Base-by-base conservation (phyloP, 30 jellyfish, hydroid and myxozoan genomes). In the Aurelia aurita region DNA sequence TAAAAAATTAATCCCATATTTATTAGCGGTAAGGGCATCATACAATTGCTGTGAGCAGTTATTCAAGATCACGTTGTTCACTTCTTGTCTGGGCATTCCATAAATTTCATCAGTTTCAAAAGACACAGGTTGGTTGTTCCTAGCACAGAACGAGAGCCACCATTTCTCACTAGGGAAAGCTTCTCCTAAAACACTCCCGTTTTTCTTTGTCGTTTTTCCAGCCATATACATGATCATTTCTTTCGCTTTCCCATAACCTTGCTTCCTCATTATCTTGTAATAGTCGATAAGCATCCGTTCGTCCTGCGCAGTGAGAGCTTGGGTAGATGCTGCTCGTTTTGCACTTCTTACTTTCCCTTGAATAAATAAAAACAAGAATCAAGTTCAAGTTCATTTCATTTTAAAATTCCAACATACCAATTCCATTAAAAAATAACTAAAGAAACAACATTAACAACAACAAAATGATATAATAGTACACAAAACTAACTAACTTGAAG, bases 171-270 rank as follows among this genome's bases (percentile, higher is more conserved):
- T 46, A 1, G 89, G 80, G 22, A 78, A 39, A 12, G 46, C 71
- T 11, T 78, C 89, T n/a, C 67, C 77, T 23, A 16, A 25, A 18
- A 58, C 47, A 19, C 21, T 34, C 3, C 89, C 89, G 45, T 62
- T 78, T 34, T 60, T 78, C 32, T 60, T 69, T 53, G 49, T 44
- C 27, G 75, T 23, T 69, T 63, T 78, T 2, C 80, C 67, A 7
- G 89, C 89, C 89, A 78, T 78, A 81, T 32, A 61, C 70, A 78
- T 46, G 58, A 63, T 78, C 89, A 78, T 78, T 43, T 78, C 88
- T 39, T 78, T 78, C 22, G 89, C 45, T 43, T 46, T 63, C 49
- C 89, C 89, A 51, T 78, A 78, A 19, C 89, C 89, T 44, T 78
- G 89, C 74, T 78, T 78, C 47, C 72, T 35, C 89, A 78, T 78